Base-by-base conservation (phyloP, 1,140 invertebrate genomes). In the Drosophila pandora region DNA sequence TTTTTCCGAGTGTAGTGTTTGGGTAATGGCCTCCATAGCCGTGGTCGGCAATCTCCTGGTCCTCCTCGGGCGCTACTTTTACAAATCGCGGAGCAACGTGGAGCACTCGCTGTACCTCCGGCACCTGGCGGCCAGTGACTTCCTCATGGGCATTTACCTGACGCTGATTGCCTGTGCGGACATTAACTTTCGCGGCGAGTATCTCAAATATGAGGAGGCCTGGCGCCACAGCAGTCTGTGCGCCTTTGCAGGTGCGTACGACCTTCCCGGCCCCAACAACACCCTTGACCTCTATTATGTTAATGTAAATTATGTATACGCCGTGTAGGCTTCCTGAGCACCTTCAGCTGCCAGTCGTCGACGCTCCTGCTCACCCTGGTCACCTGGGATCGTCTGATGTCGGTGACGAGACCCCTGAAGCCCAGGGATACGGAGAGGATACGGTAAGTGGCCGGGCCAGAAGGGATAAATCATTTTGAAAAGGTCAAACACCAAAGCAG, bases 141-240 rank as follows among this genome's bases (percentile, higher is more conserved):
- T 95, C 17, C 88, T 95, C 8, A 95, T 95, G 94, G 95, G 95
- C 17, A 90, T 95, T 21, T 95, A 95, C 83, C 91, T 95, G 58
- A 92, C 95, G 30, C 90, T 94, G n/a, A 95, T 95, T 56, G 95
- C 94, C 10, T 91, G 91, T 56, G 93, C 93, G 39, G 95, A 95
- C 88, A 87, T 93, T 43, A 85, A 87, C 39, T 95, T 94, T 84
- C 91, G 95, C 37, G 94, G 94, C 9, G 84, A 93, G 22, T 95
- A 95, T 85, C 92, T 95, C 21, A 79, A 89, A 3, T 91, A 94
- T 77, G 94, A 95, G 59, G 92, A 93, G 32, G 56, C 78, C 2
- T 95, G 95, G 95, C 92, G 94, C 21, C 92, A 92, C 41, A 94
- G 94, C 75, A 90, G 88, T 58, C 70, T 92, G 22, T 95, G 94